Percentiles rank a stretch among this genome's conserved stretches.
phyloP scores from a whole-genome alignment of 1,140 invertebrate genomes.

The Penaeus vannamei region DNA sequence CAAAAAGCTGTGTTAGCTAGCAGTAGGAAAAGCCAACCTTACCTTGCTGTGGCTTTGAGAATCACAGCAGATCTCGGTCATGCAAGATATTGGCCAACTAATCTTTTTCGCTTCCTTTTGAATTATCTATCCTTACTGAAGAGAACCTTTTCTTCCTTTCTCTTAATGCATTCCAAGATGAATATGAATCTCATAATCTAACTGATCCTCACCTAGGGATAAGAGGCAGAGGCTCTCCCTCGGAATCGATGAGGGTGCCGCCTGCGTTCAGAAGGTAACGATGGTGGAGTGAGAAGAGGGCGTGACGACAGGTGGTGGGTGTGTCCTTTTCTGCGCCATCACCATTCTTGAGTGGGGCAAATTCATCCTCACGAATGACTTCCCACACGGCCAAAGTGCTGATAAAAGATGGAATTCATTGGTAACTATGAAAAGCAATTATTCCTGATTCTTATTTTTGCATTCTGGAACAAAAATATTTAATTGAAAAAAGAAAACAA shows the following conservation, averaged over 20 bases:
- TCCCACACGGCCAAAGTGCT: constrained; percentile 94
- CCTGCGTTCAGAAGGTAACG: constrained; percentile 88
- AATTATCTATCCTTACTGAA: not conserved
- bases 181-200: no score
- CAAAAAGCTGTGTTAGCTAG: no score
- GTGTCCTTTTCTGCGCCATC: constrained; percentile 91
- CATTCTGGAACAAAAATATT: no score
- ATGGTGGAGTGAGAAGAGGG: constrained; percentile 86
- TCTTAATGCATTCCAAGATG: no score
- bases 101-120: constrained; percentile 4
- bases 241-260: constrained; percentile 77
- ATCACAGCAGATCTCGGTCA: no score
- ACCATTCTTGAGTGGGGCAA: constrained; percentile 96
- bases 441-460: no score
- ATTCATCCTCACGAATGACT: constrained; percentile 93
- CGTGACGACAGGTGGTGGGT: constrained; percentile 86
- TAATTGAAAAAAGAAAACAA: no score
- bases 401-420: constrained; percentile 63
- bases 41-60: no score
- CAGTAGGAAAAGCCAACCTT: no score
- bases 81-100: no score
- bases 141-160: no score
- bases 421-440: no score
- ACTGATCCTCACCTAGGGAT: constrained; percentile 73
- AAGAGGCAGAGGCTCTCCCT: constrained; percentile 73